Evolutionary conservation across 2,888 invertebrate species (phyloP).

Genomic region (Mongoloraphidia duomilia): DNA sequence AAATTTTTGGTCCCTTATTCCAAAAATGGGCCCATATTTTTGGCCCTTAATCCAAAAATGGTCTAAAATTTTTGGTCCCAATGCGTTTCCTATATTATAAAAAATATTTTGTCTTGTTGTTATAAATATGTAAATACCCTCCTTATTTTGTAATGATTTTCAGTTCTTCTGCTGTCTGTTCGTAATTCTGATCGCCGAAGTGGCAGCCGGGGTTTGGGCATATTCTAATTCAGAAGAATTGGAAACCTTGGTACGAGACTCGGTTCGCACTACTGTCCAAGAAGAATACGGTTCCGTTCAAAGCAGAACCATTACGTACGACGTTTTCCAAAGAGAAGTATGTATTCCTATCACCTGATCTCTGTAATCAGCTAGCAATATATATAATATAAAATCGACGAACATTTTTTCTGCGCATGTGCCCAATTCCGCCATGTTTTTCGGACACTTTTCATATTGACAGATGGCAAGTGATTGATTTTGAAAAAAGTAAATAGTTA

Average conservation of each 20-base stretch:
- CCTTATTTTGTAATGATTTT: conserved; percentile 12
- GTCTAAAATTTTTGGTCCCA: too few relatives aligned
- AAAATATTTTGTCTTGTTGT: too few relatives aligned
- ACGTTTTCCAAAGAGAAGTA: conserved; percentile 49
- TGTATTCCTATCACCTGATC: conserved; percentile 13
- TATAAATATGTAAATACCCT: background rate
- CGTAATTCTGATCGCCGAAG: conserved; percentile 62
- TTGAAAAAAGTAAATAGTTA: too few relatives aligned
- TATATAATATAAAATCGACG: too few relatives aligned
- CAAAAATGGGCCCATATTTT: too few relatives aligned
- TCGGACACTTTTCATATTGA: too few relatives aligned
- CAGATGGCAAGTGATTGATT: too few relatives aligned
- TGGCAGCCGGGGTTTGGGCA: conserved; percentile 64
- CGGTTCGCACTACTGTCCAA: conserved; percentile 46
- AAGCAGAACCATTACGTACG: conserved; percentile 44
- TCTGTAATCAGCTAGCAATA: background rate
- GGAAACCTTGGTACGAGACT: conserved; percentile 45
- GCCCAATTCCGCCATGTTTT: too few relatives aligned
- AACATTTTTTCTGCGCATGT: too few relatives aligned
- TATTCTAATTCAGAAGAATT: conserved; percentile 54
- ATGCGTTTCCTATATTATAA: too few relatives aligned
- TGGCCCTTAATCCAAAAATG: too few relatives aligned
- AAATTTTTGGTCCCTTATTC: too few relatives aligned
- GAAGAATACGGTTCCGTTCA: conserved; percentile 43
- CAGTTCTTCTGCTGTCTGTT: conserved; percentile 67